Evolutionary conservation across 1,140 invertebrate genomes (phyloP), one percentile per base, ranked within the genome.

Genomic region (Plectus sambesii): DNA sequence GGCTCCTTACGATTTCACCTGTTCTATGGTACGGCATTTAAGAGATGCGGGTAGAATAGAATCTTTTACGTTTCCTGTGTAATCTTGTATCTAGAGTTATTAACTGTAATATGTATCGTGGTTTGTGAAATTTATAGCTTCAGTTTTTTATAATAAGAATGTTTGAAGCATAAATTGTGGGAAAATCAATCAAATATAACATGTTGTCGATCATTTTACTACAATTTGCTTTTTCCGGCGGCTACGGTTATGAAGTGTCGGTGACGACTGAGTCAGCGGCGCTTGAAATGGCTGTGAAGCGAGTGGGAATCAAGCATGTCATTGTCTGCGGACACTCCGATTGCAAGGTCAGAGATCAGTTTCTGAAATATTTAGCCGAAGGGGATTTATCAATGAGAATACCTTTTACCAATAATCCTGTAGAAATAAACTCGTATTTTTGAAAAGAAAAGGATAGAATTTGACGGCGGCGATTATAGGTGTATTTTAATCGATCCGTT

Each of bases 321-420:
- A 86, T 93, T 51, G 85, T 93, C n/a, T 90, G 86, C 65, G 88
- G 88, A 0, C 88, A 93, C 68, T 89, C 86, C 38, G 88, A 94
- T 70, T 94, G 88, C 69, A 94, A 93, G 70, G 78, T 79, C 67
- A 55, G 55, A 24, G 22, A 3, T 25, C 53, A 12, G 30, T 20
- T 15, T 51, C 22, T 37, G 23, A 33, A 9, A 58, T 53, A n/a
- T 44, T 37, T 37, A 29, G 43, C 43, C 17, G 30, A 38, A 38
- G 42, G 17, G 9, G 6, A 44, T 55, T 38, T 24, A 29, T 38
- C 49, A 9, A n/a, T 52, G 17, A n/a, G n/a, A 17, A 33, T 12
- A 33, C 17, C 12, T 33, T 33, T 17, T 33, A 33, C 17, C 17
- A 12, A 33, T 33, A 12, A 12, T 33, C 12, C 30, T 33, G 30